Percentiles rank a stretch among this genome's conserved stretches.
Conservation (phyloP, 2,113 vertebrate species). For the Scatophagus argus region DNA sequence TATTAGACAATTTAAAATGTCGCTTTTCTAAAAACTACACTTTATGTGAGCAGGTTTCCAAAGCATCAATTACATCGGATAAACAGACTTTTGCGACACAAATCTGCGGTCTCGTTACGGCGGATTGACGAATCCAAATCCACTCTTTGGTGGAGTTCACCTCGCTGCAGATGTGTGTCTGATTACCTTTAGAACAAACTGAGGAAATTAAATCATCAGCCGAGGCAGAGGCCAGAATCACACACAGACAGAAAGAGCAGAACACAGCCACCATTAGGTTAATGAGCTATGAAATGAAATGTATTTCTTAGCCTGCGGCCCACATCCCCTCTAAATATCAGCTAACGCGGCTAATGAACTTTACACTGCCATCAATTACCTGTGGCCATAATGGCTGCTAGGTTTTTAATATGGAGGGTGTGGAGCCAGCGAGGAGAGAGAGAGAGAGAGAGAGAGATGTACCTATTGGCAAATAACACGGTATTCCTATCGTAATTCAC, state of each 20-base stretch:
- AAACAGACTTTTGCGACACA: background rate
- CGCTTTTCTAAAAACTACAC: background rate
- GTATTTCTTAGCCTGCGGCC: slow-evolving; percentile 69
- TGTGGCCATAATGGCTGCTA: slow-evolving; percentile 27
- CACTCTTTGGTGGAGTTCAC: background rate
- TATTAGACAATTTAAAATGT: background rate
- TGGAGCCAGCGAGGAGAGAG: background rate
- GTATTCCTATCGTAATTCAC: background rate
- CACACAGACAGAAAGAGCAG: slow-evolving; percentile 13
- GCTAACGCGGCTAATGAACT: slow-evolving; percentile 74
- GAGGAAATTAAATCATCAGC: slow-evolving; percentile 61
- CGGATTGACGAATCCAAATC: background rate
- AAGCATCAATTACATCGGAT: background rate
- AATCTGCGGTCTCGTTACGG: slow-evolving; percentile 4
- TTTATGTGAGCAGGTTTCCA: background rate
- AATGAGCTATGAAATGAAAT: slow-evolving; percentile 81
- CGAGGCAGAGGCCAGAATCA: slow-evolving; percentile 21
- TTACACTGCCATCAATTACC: slow-evolving; percentile 74
- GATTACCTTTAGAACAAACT: slow-evolving; percentile 37
- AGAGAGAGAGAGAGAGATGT: background rate
- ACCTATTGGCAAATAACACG: background rate
- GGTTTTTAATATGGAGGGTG: slow-evolving; percentile 33
- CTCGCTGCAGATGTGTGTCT: background rate
- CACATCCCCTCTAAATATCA: slow-evolving; percentile 71
- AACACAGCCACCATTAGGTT: slow-evolving; percentile 63